These are phyloP conservation scores for Conger conger DNA, from an alignment of 2,113 vertebrate species.

Conservation along the genomic window DNA sequence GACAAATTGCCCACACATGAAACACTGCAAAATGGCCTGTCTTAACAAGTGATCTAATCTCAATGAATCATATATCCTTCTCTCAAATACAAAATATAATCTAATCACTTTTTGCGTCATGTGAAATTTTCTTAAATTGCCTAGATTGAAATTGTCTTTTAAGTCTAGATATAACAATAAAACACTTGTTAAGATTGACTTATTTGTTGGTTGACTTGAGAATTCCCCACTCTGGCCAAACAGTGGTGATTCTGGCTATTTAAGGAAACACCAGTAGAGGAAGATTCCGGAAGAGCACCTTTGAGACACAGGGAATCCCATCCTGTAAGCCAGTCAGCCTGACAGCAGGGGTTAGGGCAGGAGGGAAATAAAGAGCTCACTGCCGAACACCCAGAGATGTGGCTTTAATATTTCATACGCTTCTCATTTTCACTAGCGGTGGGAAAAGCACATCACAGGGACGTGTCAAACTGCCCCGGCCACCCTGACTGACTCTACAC, in stretches of 20 bases:
- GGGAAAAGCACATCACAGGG: neutral
- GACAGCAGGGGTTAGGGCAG: neutral
- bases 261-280: neutral
- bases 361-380: neutral
- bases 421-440: constrained; percentile 5
- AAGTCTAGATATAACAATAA: no score
- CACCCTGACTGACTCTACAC: neutral
- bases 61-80: no score
- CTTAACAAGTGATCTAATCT: no score
- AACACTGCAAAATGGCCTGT: no score
- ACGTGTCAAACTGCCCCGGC: neutral
- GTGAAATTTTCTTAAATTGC: no score
- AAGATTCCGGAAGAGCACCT: neutral
- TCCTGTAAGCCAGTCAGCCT: neutral
- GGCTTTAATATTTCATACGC: neutral
- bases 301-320: neutral
- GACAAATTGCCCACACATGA: no score
- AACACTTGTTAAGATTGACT: no score
- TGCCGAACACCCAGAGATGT: neutral
- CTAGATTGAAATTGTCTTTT: no score
- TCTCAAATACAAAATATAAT: no score
- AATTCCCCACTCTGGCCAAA: neutral
- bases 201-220: neutral
- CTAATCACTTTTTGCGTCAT: no score
- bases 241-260: neutral